phyloP scores from a whole-genome alignment of 2,113 vertebrate genomes.

The Pelusios castaneus region DNA sequence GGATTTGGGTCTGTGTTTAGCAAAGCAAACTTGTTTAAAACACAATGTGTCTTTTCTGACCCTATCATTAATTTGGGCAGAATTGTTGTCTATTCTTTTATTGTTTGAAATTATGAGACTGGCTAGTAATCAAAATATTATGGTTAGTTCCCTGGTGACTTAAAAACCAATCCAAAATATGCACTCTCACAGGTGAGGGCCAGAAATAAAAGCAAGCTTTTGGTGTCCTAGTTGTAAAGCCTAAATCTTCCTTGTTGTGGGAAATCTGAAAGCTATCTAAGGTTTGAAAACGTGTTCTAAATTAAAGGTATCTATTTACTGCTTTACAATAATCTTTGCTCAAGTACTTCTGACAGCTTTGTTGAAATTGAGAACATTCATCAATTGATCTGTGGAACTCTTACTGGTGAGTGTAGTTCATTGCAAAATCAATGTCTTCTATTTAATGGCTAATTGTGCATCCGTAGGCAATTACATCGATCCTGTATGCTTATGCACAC shows the following conservation, averaged over 20 bases:
- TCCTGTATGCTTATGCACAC: constrained; percentile 40
- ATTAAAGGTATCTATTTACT: constrained; percentile 27
- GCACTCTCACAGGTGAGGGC: fast-evolving
- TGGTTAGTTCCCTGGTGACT: background rate
- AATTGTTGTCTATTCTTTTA: background rate
- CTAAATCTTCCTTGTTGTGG: background rate
- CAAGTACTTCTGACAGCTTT: constrained; percentile 65
- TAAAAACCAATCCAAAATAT: background rate
- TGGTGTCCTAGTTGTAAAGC: background rate
- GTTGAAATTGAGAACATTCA: constrained; percentile 57
- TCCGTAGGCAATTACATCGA: background rate
- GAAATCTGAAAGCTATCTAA: background rate
- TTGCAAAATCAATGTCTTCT: constrained; percentile 62
- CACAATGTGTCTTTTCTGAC: background rate
- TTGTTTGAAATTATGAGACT: background rate
- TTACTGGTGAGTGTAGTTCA: constrained; percentile 77
- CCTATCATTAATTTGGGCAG: background rate
- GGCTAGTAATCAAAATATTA: background rate
- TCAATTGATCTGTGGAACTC: constrained; percentile 68
- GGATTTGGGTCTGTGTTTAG: background rate
- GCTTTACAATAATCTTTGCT: constrained; percentile 48
- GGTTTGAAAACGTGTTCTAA: background rate
- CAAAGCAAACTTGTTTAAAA: background rate
- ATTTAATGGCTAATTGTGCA: constrained; percentile 62
- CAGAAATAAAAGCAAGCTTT: background rate